Conservation (phyloP, 1,140 invertebrate species). For the Bombus huntii region DNA sequence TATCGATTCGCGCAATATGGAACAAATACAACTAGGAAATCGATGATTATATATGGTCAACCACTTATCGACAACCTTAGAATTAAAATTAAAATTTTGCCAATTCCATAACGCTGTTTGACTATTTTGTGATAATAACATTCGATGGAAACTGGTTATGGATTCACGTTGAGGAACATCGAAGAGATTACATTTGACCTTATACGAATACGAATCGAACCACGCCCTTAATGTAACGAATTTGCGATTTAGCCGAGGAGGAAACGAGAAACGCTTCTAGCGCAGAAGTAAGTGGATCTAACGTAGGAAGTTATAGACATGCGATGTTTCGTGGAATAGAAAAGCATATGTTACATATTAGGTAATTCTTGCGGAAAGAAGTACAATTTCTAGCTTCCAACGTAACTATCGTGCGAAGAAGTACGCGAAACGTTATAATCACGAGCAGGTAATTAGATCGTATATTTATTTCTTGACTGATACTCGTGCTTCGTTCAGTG, state of each 20-base stretch:
- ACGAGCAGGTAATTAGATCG: background rate
- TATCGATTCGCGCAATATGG: background rate
- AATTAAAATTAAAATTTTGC: background rate
- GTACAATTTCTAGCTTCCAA: background rate
- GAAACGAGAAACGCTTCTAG: slow-evolving; percentile 7
- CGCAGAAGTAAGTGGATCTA: background rate
- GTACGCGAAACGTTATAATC: background rate
- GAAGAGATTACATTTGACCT: background rate
- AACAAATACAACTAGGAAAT: background rate
- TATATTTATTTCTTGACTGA: background rate
- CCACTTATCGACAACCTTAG: background rate
- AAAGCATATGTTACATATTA: background rate
- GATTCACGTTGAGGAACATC: background rate
- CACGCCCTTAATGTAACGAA: slow-evolving; percentile 36
- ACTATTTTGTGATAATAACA: background rate
- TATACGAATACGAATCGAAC: slow-evolving; percentile 2
- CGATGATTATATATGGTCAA: background rate
- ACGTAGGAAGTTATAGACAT: background rate
- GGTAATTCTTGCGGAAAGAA: background rate
- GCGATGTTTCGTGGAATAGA: background rate
- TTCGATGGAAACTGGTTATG: background rate
- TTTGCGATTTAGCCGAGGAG: background rate
- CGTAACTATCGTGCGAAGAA: background rate
- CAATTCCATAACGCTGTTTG: background rate
- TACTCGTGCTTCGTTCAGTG: background rate